These are phyloP conservation scores for Erythrocercus mccallii DNA, from an alignment of 2,113 vertebrate genomes.

Conservation along the genomic window DNA sequence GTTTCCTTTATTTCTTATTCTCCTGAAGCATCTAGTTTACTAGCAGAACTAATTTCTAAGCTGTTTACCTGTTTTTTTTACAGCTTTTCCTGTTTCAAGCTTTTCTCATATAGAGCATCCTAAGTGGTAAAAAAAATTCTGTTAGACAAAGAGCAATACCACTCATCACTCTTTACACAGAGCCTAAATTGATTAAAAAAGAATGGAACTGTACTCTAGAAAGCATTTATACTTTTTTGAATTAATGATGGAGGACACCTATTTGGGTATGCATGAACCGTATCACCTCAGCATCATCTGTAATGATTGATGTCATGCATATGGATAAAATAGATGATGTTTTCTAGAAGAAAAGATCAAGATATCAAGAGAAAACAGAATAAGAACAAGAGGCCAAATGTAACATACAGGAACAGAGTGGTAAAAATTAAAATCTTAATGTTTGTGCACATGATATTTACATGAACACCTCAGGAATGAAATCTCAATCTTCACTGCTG, in stretches of 20 bases:
- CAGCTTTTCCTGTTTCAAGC: not conserved
- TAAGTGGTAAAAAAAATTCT: not conserved
- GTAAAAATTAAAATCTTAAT: not conserved
- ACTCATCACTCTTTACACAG: not conserved
- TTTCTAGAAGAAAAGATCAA: not conserved
- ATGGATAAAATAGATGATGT: not conserved
- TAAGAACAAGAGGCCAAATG: not conserved
- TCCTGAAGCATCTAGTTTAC: not conserved
- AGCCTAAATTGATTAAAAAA: not conserved
- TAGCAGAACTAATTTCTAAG: not conserved
- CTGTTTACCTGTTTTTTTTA: not conserved
- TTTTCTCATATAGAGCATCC: not conserved
- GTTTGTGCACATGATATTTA: not conserved
- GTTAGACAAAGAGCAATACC: not conserved
- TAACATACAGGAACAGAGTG: not conserved
- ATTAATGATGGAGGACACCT: not conserved
- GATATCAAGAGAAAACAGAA: not conserved
- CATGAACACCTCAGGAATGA: not conserved
- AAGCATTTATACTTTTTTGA: not conserved
- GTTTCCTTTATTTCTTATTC: not conserved
- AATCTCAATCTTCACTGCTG: not conserved
- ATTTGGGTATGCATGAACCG: fast-evolving
- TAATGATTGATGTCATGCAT: not conserved
- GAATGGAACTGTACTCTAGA: not conserved
- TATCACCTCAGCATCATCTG: not conserved